A percentile compares a stretch with the other conserved stretches of the same genome.
phyloP scores from a whole-genome alignment of 2,113 vertebrate species.

The Choloepus hoffmanni region DNA sequence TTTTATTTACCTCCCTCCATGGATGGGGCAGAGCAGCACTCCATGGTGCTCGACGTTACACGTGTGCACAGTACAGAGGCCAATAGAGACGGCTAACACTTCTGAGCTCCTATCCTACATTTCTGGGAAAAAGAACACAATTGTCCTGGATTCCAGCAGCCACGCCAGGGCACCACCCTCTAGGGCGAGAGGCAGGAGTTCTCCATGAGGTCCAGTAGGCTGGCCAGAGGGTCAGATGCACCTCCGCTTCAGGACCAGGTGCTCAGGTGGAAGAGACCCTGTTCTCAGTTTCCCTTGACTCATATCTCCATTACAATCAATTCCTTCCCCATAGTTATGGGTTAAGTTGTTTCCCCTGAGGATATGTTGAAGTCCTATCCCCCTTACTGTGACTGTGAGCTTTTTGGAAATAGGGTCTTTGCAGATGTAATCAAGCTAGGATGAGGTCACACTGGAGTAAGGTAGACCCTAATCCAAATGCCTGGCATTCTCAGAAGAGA shows the following conservation, averaged over 20 bases:
- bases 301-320: neutral
- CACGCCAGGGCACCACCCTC: neutral
- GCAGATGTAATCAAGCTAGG: too few relatives aligned
- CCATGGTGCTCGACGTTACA: neutral
- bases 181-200: neutral
- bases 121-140: neutral
- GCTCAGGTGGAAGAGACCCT: neutral
- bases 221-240: neutral
- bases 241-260: neutral
- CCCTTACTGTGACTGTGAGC: too few relatives aligned
- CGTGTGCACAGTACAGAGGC: neutral
- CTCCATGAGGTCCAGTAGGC: neutral
- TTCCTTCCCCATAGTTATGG: neutral
- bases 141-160: neutral
- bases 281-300: neutral
- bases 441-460: too few relatives aligned
- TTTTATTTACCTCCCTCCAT: neutral
- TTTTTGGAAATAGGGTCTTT: too few relatives aligned
- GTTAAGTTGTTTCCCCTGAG: too few relatives aligned
- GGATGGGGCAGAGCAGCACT: neutral
- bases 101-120: neutral
- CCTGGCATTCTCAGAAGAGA: too few relatives aligned
- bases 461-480: too few relatives aligned
- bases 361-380: too few relatives aligned
- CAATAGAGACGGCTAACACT: neutral